Conservation (phyloP, 2,797 vertebrate species). For the Myotis myotis region DNA sequence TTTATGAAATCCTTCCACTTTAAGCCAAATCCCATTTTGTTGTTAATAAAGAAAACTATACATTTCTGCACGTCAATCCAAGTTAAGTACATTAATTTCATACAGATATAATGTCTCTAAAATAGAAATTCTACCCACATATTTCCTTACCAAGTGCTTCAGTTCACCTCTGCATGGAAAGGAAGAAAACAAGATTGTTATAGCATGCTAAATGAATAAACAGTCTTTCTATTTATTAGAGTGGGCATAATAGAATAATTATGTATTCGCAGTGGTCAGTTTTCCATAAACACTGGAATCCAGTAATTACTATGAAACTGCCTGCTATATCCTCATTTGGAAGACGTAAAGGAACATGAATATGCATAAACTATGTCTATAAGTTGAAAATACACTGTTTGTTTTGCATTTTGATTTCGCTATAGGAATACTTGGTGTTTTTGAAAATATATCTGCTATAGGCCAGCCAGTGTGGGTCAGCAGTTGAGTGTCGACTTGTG, state of each 20-base stretch:
- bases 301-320: constrained; percentile 67
- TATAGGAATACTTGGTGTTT: neutral
- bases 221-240: constrained; percentile 68
- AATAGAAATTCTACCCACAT: constrained; percentile 59
- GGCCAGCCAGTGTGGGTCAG: too few species aligned
- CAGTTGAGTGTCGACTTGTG: too few species aligned
- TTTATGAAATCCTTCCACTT: constrained; percentile 20
- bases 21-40: neutral
- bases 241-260: constrained; percentile 77
- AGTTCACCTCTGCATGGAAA: constrained; percentile 54
- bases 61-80: neutral
- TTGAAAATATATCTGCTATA: neutral
- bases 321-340: constrained; percentile 63
- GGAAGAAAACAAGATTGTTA: constrained; percentile 65
- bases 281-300: constrained; percentile 76
- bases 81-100: constrained; percentile 39
- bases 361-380: constrained; percentile 40
- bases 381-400: constrained; percentile 44
- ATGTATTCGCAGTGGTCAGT: constrained; percentile 73
- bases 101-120: constrained; percentile 28
- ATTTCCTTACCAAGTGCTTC: constrained; percentile 54
- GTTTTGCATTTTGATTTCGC: neutral
- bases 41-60: constrained; percentile 8
- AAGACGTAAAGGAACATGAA: constrained; percentile 61
- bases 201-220: constrained; percentile 70